Evolutionary conservation across 1,140 invertebrate species (phyloP).

Genomic region (Drosophila sproati): DNA sequence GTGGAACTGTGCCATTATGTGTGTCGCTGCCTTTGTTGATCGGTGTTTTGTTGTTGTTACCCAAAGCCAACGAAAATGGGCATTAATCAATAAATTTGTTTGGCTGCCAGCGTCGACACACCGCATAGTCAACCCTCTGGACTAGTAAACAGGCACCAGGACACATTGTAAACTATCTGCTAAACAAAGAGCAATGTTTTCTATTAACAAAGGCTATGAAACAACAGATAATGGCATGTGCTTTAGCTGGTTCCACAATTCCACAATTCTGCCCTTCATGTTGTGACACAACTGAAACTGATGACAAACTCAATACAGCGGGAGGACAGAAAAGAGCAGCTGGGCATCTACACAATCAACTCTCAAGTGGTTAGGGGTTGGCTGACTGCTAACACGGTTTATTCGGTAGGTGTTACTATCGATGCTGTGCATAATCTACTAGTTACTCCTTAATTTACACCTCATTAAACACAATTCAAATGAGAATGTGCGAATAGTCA

Average conservation of each 20-base stretch:
- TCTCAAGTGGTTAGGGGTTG: conserved; percentile 32
- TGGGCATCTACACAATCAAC: conserved; percentile 5
- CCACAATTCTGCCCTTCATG: conserved; percentile 30
- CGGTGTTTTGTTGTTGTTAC: conserved; percentile 36
- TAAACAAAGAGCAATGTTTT: conserved; percentile 45
- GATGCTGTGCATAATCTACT: neutral
- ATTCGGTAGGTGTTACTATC: conserved; percentile 22
- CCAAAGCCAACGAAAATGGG: conserved; percentile 40
- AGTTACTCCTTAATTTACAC: conserved; percentile 65
- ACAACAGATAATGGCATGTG: conserved; percentile 43
- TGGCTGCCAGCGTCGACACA: conserved; percentile 72
- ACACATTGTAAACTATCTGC: conserved; percentile 52
- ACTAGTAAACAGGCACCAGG: conserved; percentile 13
- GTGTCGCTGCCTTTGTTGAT: conserved; percentile 56
- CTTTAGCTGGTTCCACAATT: conserved; percentile 20
- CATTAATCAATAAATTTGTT: conserved; percentile 82
- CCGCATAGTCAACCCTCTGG: conserved; percentile 65
- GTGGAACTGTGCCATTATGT: conserved; percentile 37
- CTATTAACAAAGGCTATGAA: conserved; percentile 23
- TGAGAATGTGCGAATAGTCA: conserved; percentile 32
- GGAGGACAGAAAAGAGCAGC: conserved; percentile 35
- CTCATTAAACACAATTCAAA: conserved; percentile 56
- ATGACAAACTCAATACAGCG: conserved; percentile 39
- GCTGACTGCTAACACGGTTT: neutral
- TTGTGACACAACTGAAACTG: conserved; percentile 43